A percentile compares a stretch with the other conserved stretches of the same genome.
phyloP scores from a whole-genome alignment of 2,113 vertebrate genomes.

The Suricata suricatta region DNA sequence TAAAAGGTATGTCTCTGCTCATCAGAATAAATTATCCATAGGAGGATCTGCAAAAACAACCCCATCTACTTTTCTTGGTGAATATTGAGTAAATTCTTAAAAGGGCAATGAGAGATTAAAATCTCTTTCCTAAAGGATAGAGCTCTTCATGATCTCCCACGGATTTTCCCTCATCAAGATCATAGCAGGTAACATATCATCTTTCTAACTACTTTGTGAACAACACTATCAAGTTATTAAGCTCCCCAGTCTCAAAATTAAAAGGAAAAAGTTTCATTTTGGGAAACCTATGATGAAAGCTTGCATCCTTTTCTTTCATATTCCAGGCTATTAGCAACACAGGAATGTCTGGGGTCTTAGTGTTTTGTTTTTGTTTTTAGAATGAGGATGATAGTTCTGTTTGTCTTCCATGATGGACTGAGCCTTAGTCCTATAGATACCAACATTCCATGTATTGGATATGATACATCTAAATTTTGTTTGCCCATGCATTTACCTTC shows the following conservation, averaged over 20 bases:
- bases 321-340: not conserved
- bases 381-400: not conserved
- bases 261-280: not conserved
- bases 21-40: constrained; percentile 51
- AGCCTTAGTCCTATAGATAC: not conserved
- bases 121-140: not conserved
- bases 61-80: constrained; percentile 11
- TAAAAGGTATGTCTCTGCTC: constrained; percentile 39
- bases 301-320: not conserved
- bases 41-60: not conserved
- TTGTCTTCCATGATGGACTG: not conserved
- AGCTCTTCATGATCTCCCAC: not conserved
- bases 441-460: not conserved
- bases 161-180: not conserved
- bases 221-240: not conserved
- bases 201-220: not conserved
- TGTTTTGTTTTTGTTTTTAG: not conserved
- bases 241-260: not conserved
- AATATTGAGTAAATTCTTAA: constrained; percentile 13
- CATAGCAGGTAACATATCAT: not conserved
- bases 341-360: not conserved
- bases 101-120: not conserved
- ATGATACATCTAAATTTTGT: not conserved
- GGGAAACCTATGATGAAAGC: not conserved
- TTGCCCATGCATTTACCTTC: not conserved